Conservation (phyloP, 2,113 vertebrate species). For the Nymphicus hollandicus region DNA sequence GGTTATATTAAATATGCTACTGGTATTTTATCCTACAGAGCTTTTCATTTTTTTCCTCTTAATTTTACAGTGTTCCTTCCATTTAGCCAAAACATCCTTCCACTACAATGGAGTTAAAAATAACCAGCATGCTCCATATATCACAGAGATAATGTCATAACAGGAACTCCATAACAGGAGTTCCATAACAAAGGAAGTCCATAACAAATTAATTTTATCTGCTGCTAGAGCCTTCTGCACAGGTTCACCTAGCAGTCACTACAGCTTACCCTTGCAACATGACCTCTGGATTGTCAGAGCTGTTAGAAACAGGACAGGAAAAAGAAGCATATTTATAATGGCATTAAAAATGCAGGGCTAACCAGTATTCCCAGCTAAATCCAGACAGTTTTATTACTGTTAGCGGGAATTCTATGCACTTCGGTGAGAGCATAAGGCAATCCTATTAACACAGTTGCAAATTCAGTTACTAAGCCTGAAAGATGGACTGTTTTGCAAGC, state of each 20-base stretch:
- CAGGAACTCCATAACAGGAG: constrained; percentile 31
- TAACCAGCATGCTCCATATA: neutral
- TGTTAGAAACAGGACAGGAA: neutral
- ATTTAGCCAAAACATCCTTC: constrained; percentile 13
- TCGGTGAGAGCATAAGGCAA: neutral
- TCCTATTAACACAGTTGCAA: neutral
- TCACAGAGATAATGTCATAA: constrained; percentile 52
- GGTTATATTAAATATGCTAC: neutral
- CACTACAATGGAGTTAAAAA: constrained; percentile 42
- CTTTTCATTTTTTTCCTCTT: neutral
- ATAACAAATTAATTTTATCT: constrained; percentile 11
- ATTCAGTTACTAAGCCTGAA: neutral
- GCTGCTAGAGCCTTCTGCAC: neutral
- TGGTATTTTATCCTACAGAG: neutral
- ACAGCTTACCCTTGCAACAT: neutral
- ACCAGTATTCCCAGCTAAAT: neutral
- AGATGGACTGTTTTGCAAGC: neutral
- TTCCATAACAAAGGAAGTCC: neutral
- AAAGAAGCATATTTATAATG: neutral
- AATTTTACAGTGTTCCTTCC: neutral
- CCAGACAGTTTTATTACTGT: neutral
- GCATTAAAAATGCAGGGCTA: neutral
- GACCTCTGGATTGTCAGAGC: neutral
- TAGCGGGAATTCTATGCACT: neutral
- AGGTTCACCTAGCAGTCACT: neutral